Percentiles rank a stretch among this genome's conserved stretches.
Evolutionary conservation across 1,140 invertebrate species (phyloP).

Genomic region (Babylonia areolata): DNA sequence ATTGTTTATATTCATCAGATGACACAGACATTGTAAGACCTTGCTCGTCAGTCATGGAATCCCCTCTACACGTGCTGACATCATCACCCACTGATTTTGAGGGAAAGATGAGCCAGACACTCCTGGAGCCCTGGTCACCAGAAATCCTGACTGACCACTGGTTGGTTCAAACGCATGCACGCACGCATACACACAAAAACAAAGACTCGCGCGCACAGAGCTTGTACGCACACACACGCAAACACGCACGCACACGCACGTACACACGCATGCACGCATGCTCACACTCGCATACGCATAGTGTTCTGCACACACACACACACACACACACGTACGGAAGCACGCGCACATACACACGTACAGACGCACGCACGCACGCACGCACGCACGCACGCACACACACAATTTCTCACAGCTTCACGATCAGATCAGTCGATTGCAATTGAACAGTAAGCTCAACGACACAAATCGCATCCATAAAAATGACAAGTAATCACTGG

Average conservation of each 20-base stretch:
- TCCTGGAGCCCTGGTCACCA: neutral
- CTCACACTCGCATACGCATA: constrained; percentile 12
- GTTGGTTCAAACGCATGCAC: neutral
- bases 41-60: neutral
- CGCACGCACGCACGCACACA: too few species aligned
- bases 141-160: neutral
- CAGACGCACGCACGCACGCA: too few species aligned
- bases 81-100: neutral
- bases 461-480: too few species aligned
- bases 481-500: too few species aligned
- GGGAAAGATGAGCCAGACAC: neutral
- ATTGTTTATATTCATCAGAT: neutral
- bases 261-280: constrained; percentile 9
- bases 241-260: constrained; percentile 6
- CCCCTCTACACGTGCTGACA: neutral
- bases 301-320: neutral
- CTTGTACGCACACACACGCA: neutral
- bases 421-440: too few species aligned
- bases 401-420: too few species aligned
- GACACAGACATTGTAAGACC: neutral
- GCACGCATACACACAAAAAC: neutral
- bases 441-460: too few species aligned
- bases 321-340: neutral
- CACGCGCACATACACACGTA: too few species aligned
- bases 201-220: neutral